Base-by-base conservation (phyloP, 1,140 invertebrate genomes). In the Orius insidiosus region DNA sequence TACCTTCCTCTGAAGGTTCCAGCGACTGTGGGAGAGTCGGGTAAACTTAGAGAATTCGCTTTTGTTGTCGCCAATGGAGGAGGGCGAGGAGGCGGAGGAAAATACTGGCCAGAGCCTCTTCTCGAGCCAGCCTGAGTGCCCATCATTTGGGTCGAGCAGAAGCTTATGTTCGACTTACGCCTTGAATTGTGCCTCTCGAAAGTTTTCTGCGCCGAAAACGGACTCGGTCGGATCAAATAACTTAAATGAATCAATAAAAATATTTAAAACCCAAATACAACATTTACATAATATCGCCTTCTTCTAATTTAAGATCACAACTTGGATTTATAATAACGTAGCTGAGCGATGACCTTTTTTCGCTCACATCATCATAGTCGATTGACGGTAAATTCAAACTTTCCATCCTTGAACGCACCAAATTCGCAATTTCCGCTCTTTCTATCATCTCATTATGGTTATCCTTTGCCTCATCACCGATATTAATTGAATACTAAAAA, bases 311-410 rank as follows among this genome's bases (percentile, higher is more conserved):
- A 0, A 97, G 70, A 67, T 98, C 94, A 69, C 90, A 95, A 60
- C 85, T 90, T 0, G 94, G 94, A 61, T 98, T 98, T 57, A 97
- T 97, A 55, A 98, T 95, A 45, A 97, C 93, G 65, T 96, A 98
- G 2, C 90, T 96, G 5, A 98, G 70, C 51, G 77, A 85, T 64
- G 83, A 88, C 33, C 87, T 68, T 64, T 93, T 89, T 61, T 92
- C 85, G 46, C 84, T 86, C 3, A 88, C 84, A 59, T 93, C 86
- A 62, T 89, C 88, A 61, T 94, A 94, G 57, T 95, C 86, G 31
- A 81, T 76, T 0, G 76, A 72, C 1, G 87, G 88, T 40, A 96
- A 67, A 50, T 90, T 89, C 2, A 96, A 61, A 16, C 85, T 90
- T 53, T 89, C 83, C 88, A 97, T 94, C 14, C 92, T 68, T 13